A percentile compares a stretch with the other conserved stretches of the same genome.
These are phyloP conservation scores for Phasia obesa DNA, from an alignment of 2,888 invertebrate species.

Conservation along the genomic window DNA sequence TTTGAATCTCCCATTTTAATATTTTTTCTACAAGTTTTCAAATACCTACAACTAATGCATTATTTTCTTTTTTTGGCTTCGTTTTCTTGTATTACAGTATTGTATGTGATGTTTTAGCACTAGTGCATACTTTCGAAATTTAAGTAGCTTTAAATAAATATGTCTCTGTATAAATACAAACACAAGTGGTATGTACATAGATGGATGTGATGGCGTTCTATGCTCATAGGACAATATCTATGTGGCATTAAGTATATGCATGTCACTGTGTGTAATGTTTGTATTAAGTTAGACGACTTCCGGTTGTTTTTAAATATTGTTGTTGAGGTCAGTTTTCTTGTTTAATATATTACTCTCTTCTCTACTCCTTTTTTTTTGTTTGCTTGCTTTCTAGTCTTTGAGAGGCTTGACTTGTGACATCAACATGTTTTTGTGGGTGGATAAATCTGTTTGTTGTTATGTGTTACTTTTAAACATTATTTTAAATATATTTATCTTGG, in stretches of 20 bases:
- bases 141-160: slow-evolving; percentile 50
- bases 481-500: slow-evolving; percentile 36
- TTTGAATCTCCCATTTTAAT: background rate
- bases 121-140: slow-evolving; percentile 1
- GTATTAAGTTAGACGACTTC: slow-evolving; percentile 46
- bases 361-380: background rate
- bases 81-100: slow-evolving; percentile 6
- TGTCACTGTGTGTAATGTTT: slow-evolving; percentile 24
- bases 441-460: slow-evolving; percentile 29
- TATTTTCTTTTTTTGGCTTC: background rate
- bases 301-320: slow-evolving; percentile 55
- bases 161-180: background rate
- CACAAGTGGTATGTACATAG: background rate
- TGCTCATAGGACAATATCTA: background rate
- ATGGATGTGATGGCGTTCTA: background rate
- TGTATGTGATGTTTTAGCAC: slow-evolving; percentile 2
- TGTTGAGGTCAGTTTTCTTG: slow-evolving; percentile 64
- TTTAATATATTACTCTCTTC: slow-evolving; percentile 14
- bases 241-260: slow-evolving; percentile 1
- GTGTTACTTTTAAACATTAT: slow-evolving; percentile 38
- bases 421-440: slow-evolving; percentile 59
- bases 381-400: slow-evolving; percentile 27
- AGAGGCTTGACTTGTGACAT: slow-evolving; percentile 66
- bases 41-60: background rate
- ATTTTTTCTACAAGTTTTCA: background rate